Percentiles rank a stretch among this genome's conserved stretches.
These are phyloP conservation scores for Dynastes grantii DNA, from an alignment of 2,888 invertebrate genomes.

Conservation along the genomic window DNA sequence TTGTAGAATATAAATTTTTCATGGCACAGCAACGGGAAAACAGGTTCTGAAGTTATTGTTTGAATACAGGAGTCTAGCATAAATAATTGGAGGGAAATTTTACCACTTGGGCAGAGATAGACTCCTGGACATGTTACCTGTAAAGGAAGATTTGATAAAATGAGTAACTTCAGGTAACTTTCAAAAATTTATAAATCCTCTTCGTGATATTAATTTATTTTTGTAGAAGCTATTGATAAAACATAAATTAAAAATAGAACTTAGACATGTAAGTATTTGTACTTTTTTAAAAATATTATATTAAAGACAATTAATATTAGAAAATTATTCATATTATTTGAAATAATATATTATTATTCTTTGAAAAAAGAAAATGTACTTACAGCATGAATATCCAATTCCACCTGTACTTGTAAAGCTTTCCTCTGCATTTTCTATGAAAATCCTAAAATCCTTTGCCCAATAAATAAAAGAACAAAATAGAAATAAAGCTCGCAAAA, in stretches of 20 bases:
- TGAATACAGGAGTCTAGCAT: conserved; percentile 81
- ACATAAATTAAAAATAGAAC: not conserved
- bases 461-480: conserved; percentile 23
- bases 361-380: conserved; percentile 56
- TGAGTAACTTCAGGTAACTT: conserved; percentile 12
- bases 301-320: not conserved
- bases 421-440: conserved; percentile 66
- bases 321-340: not conserved
- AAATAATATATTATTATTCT: not conserved
- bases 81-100: conserved; percentile 80
- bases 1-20: conserved; percentile 83
- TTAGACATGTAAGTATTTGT: not conserved
- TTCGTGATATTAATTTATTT: not conserved
- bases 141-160: conserved; percentile 42
- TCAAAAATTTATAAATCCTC: not conserved
- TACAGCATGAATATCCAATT: conserved; percentile 75
- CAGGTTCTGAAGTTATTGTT: conserved; percentile 78
- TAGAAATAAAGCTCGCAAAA: conserved; percentile 24
- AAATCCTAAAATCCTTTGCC: conserved; percentile 8
- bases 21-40: conserved; percentile 81
- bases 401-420: conserved; percentile 75
- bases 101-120: conserved; percentile 87
- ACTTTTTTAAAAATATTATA: not conserved
- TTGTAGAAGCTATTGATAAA: not conserved
- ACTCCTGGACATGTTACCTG: conserved; percentile 90